A percentile compares a stretch with the other conserved stretches of the same genome.
Evolutionary conservation across 1,140 invertebrate species (phyloP).

Genomic region (Octopus bimaculoides): DNA sequence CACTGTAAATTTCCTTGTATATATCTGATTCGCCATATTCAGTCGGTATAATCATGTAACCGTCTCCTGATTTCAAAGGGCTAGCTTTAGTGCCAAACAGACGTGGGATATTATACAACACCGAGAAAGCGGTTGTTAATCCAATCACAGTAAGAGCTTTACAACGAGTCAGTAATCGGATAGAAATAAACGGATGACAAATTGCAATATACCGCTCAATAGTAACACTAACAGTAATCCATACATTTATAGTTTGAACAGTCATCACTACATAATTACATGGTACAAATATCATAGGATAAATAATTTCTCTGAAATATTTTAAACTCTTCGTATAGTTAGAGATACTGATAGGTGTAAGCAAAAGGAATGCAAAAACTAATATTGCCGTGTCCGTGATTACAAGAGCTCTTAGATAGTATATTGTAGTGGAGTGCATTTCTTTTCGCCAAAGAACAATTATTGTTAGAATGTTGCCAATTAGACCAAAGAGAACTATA

Average conservation of each 20-base stretch:
- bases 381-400: constrained; percentile 9
- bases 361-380: constrained; percentile 14
- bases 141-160: constrained; percentile 40
- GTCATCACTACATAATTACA: constrained; percentile 48
- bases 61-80: constrained; percentile 1
- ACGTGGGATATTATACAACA: constrained; percentile 52
- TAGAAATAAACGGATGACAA: constrained; percentile 48
- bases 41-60: constrained; percentile 33
- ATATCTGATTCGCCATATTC: constrained; percentile 33
- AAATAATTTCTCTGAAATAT: constrained; percentile 41
- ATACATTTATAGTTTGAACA: constrained; percentile 51
- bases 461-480: constrained; percentile 54
- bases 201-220: constrained; percentile 53
- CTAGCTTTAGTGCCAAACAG: constrained; percentile 35
- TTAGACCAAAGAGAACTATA: constrained; percentile 39
- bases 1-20: constrained; percentile 39
- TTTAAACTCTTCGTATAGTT: neutral
- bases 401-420: constrained; percentile 48
- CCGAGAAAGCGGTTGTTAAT: constrained; percentile 33
- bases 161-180: constrained; percentile 36
- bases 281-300: constrained; percentile 44
- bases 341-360: constrained; percentile 21
- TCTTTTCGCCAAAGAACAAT: constrained; percentile 49
- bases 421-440: constrained; percentile 51
- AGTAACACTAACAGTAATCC: constrained; percentile 53